Conservation (phyloP, 2,797 vertebrate genomes). For the Buphagus erythrorhynchus region DNA sequence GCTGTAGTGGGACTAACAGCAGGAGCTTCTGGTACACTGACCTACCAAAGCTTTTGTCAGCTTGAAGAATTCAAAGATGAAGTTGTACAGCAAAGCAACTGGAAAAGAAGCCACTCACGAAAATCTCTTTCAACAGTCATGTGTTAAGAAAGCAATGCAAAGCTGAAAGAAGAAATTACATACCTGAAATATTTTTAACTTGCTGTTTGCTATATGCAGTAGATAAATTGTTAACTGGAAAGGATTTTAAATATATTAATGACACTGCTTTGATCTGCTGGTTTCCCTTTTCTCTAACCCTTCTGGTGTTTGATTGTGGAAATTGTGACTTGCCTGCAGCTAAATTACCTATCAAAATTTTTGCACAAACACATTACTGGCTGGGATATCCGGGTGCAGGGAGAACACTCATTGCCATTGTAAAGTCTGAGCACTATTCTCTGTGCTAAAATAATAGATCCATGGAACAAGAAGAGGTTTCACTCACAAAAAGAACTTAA, state of each 20-base stretch:
- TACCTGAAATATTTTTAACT: neutral
- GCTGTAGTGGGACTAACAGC: neutral
- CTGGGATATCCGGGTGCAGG: accelerated
- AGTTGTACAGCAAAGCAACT: neutral
- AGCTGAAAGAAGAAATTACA: neutral
- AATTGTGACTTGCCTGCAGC: neutral
- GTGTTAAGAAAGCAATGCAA: neutral
- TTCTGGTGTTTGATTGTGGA: neutral
- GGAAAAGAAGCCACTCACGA: neutral
- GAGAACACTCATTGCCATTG: neutral
- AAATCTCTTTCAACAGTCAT: neutral
- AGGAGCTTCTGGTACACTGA: neutral
- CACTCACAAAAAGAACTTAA: neutral
- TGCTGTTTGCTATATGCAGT: neutral
- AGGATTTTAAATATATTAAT: neutral
- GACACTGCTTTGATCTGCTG: neutral
- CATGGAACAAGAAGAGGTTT: neutral
- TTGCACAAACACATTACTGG: neutral
- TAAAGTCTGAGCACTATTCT: neutral
- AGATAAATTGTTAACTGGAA: neutral
- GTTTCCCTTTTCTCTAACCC: neutral
- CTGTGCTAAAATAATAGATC: neutral
- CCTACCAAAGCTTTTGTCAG: neutral
- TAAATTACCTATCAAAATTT: neutral
- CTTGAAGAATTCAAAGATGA: neutral